A percentile compares a stretch with the other conserved stretches of the same genome.
Conservation (phyloP, 2,113 vertebrate genomes). For the Castor canadensis region DNA sequence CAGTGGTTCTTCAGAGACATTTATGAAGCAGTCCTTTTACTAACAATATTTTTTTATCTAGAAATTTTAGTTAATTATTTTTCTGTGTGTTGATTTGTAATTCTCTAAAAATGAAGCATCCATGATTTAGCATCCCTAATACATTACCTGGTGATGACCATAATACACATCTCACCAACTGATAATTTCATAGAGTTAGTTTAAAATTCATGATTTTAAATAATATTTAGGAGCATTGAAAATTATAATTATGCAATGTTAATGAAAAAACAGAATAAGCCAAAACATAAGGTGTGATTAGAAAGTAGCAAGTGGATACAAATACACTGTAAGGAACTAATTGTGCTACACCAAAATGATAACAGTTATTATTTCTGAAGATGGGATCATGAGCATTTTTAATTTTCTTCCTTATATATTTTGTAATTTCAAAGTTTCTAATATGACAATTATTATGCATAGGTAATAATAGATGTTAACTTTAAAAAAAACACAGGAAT, state of each 20-base stretch:
- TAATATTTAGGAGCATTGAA: neutral
- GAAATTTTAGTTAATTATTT: neutral
- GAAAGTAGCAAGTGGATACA: neutral
- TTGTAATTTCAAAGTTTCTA: neutral
- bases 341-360: neutral
- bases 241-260: neutral
- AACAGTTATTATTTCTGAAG: neutral
- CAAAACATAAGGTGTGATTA: neutral
- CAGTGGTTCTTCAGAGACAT: too few relatives aligned
- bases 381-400: neutral
- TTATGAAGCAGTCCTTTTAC: too few relatives aligned
- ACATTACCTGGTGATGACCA: neutral
- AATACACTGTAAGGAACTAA: neutral
- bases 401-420: neutral
- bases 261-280: neutral
- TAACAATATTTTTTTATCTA: neutral
- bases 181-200: neutral
- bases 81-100: neutral
- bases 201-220: neutral
- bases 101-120: neutral
- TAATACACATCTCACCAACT: neutral
- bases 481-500: neutral
- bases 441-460: neutral
- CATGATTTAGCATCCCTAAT: neutral
- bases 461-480: neutral